Conservation (phyloP, 2,797 vertebrate genomes). For the Erpetoichthys calabaricus region DNA sequence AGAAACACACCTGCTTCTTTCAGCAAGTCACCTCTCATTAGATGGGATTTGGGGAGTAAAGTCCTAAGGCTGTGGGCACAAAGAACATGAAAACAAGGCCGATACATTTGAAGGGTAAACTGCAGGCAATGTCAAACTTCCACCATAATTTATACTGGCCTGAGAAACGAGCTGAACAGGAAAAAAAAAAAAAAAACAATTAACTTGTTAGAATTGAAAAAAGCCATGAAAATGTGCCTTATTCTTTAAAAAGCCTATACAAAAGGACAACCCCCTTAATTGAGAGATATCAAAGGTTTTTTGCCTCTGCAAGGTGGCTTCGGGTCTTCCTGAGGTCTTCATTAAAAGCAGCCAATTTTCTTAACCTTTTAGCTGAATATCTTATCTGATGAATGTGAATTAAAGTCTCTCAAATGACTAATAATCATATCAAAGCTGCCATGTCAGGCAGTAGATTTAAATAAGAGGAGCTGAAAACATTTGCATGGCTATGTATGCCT, state of each 20-base stretch:
- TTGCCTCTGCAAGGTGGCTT: slow-evolving; percentile 2
- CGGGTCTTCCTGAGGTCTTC: slow-evolving; percentile 46
- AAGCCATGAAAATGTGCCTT: too few species aligned
- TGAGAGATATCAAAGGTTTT: background rate
- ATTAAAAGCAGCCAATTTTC: slow-evolving; percentile 77
- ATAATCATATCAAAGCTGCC: slow-evolving; percentile 98
- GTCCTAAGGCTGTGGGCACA: too few species aligned
- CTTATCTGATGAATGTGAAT: slow-evolving; percentile 84
- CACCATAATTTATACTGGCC: too few species aligned
- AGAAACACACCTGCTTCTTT: too few species aligned
- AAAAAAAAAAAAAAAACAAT: too few species aligned
- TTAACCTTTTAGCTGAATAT: slow-evolving; percentile 75
- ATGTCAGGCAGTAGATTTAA: slow-evolving; percentile 96
- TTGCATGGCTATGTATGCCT: slow-evolving; percentile 86
- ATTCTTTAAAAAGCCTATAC: slow-evolving; percentile 18
- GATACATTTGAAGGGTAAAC: too few species aligned
- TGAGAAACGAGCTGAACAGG: too few species aligned
- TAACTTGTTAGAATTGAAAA: too few species aligned
- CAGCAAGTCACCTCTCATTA: too few species aligned
- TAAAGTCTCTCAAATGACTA: slow-evolving; percentile 92
- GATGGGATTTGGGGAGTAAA: too few species aligned
- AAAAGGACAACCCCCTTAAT: slow-evolving; percentile 17
- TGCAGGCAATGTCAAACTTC: too few species aligned
- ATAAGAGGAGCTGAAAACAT: slow-evolving; percentile 93
- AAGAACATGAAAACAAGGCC: too few species aligned